Evolutionary conservation across 2,797 vertebrate species (phyloP).

Genomic region (Sciurus carolinensis): DNA sequence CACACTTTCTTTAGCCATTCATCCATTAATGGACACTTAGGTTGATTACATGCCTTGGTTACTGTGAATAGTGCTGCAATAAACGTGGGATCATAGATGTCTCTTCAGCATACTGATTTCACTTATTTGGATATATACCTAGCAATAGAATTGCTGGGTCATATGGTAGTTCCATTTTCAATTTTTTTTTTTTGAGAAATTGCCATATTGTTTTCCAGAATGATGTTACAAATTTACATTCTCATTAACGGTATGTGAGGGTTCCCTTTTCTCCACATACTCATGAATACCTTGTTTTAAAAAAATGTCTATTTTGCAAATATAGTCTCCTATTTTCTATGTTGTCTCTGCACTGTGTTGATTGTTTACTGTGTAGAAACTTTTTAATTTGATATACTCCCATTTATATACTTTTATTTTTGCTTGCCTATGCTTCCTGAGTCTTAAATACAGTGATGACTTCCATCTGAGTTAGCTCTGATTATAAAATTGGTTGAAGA

Average conservation of each 20-base stretch:
- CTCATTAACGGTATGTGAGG: neutral
- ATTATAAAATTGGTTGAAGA: neutral
- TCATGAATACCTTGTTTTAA: neutral
- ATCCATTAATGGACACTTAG: neutral
- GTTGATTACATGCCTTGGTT: neutral
- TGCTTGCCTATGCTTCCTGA: neutral
- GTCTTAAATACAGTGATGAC: neutral
- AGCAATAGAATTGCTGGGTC: neutral
- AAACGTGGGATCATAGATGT: neutral
- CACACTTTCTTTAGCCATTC: neutral
- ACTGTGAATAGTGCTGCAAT: neutral
- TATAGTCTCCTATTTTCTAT: neutral
- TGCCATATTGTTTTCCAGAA: neutral
- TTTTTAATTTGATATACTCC: neutral
- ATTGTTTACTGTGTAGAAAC: neutral
- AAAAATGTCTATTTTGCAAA: neutral
- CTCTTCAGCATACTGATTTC: neutral
- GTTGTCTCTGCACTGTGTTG: no score
- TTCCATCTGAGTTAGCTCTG: neutral
- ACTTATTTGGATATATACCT: neutral
- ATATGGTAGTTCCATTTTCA: neutral
- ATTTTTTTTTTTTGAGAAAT: neutral
- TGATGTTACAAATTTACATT: neutral
- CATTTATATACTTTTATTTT: neutral
- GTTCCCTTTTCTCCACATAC: neutral